Evolutionary conservation across 2,888 invertebrate species (phyloP), one percentile per base, ranked within the genome.

Genomic region (Alsophila aescularia): DNA sequence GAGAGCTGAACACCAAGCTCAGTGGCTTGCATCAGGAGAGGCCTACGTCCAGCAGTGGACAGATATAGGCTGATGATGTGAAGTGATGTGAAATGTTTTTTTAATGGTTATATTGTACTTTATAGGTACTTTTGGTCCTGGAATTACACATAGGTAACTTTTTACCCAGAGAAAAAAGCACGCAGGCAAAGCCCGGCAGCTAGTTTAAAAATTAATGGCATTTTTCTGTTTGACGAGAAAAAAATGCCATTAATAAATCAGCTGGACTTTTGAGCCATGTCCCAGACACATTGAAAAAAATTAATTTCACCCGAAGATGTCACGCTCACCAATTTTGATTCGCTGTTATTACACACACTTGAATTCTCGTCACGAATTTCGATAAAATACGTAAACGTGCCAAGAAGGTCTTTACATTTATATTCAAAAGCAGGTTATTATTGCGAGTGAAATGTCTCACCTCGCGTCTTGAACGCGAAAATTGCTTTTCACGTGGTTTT

Each of bases 351-450:
- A 60, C 59, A 64, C 47, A 52, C 53, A 62, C 53, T 64, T 24
- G 52, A 52, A 51, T 62, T 62, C 57, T 39, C 56, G 36, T 40
- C 57, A 57, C 57, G 64, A 57, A 57, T 54, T 49, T 39, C 45
- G 47, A 56, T 62, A 60, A 65, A 64, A 53, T 47, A 47, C 53
- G 47, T 31, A 37, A 35, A 62, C 68, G 58, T 60, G 58, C 60
- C 51, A 44, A 53, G 21, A 35, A 36, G 16, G 15, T 29, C 32
- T 29, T 49, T 43, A 35, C 32, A 27, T 49, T 63, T 66, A 61
- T 60, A 60, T 67, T 62, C 52, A 53, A 44, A 62, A 59, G 49
- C 36, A 60, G 21, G 45, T 55, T 63, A 52, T 62, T 56, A 54
- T 49, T 54, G 45, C 48, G 36, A 59, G 43, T 57, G 58, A 54